Evolutionary conservation across 2,113 vertebrate species (phyloP).

Genomic region (Entomyzon cyanotis): DNA sequence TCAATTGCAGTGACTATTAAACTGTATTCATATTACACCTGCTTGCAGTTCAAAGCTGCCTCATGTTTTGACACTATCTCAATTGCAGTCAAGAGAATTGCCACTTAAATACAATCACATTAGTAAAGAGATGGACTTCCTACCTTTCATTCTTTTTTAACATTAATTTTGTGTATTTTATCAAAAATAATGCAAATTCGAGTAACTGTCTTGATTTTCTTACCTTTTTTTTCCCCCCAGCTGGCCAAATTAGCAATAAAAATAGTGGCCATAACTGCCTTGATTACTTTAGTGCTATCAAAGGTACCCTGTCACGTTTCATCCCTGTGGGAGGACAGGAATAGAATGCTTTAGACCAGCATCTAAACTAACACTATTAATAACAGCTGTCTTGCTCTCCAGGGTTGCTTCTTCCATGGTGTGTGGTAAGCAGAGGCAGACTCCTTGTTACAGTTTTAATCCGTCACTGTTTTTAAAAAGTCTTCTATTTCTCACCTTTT

Average conservation of each 20-base stretch:
- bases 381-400: not conserved
- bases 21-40: not conserved
- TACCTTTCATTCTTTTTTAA: not conserved
- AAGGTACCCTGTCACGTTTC: not conserved
- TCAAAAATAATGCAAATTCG: not conserved
- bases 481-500: not conserved
- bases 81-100: not conserved
- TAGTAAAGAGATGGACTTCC: not conserved
- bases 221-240: rapidly evolving
- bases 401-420: not conserved
- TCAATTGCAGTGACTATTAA: not conserved
- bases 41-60: not conserved
- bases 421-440: not conserved
- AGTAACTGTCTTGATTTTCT: not conserved
- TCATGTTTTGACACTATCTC: not conserved
- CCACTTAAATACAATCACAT: not conserved
- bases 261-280: not conserved
- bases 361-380: not conserved
- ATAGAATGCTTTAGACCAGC: not conserved
- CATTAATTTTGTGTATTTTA: not conserved
- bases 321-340: not conserved
- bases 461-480: not conserved
- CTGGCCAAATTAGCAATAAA: not conserved
- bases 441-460: not conserved
- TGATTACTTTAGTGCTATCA: not conserved